These are phyloP conservation scores for Neosalanx taihuensis DNA, from an alignment of 2,797 vertebrate species.

Conservation along the genomic window DNA sequence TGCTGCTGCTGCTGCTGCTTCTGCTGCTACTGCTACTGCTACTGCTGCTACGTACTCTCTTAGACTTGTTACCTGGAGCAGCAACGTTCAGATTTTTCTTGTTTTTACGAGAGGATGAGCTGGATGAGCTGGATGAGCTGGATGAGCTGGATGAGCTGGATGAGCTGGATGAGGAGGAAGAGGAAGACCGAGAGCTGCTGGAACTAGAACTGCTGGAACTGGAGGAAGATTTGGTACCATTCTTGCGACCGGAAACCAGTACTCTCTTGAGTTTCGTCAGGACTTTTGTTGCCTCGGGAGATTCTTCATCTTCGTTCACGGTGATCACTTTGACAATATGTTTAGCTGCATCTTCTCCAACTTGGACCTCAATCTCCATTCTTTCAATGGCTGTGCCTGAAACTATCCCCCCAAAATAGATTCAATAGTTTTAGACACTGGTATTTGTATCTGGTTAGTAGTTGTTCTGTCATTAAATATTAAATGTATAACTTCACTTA, in stretches of 20 bases:
- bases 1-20: too few relatives aligned
- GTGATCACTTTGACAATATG: conserved; percentile 69
- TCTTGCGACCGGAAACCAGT: conserved; percentile 52
- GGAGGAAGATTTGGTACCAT: conserved; percentile 33
- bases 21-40: conserved; percentile 6
- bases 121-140: conserved; percentile 17
- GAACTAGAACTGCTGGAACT: conserved; percentile 59
- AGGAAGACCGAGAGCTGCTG: conserved; percentile 42
- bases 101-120: conserved; percentile 28
- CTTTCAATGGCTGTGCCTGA: conserved; percentile 69
- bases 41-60: background rate
- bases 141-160: conserved; percentile 51
- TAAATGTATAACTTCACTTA: conserved; percentile 30
- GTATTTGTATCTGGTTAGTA: background rate
- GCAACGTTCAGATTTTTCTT: background rate
- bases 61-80: conserved; percentile 28
- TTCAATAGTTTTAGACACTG: background rate
- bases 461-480: background rate
- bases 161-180: conserved; percentile 21
- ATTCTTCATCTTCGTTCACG: conserved; percentile 43
- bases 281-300: conserved; percentile 45
- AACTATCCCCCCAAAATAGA: conserved; percentile 39
- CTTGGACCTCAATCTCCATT: conserved; percentile 74
- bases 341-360: conserved; percentile 72
- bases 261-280: conserved; percentile 75